Percentiles rank a stretch among this genome's conserved stretches.
Conservation (phyloP, 2,797 vertebrate species). For the Mycteria americana region DNA sequence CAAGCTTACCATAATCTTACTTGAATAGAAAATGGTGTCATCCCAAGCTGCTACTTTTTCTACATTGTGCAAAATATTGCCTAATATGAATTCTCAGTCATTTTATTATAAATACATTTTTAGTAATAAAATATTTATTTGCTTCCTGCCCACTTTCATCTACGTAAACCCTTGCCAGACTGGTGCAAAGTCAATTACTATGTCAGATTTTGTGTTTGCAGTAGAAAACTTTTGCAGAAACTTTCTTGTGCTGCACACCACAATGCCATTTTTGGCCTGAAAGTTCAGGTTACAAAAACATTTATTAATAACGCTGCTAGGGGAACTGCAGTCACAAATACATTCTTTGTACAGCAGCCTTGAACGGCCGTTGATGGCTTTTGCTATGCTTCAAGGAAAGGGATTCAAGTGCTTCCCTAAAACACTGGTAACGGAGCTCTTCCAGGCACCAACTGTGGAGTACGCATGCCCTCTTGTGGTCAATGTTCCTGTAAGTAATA, state of each 20-base stretch:
- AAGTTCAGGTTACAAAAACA: not conserved
- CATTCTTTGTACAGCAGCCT: not conserved
- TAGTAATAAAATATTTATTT: not conserved
- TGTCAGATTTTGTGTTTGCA: not conserved
- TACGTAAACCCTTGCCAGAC: not conserved
- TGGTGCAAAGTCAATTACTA: not conserved
- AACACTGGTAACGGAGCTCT: accelerated
- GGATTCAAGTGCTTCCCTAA: not conserved
- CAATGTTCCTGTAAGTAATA: accelerated
- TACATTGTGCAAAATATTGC: not conserved
- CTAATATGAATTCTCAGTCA: not conserved
- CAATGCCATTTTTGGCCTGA: not conserved
- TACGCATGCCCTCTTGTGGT: constrained; percentile 55
- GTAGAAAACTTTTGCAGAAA: not conserved
- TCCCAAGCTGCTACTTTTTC: not conserved
- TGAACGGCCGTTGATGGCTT: not conserved
- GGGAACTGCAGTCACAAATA: not conserved
- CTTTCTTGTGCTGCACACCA: not conserved
- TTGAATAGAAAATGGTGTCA: not conserved
- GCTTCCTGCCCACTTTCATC: not conserved
- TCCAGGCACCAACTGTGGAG: not conserved
- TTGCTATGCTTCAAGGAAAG: not conserved
- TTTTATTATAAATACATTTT: not conserved
- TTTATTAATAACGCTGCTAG: not conserved
- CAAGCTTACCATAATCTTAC: not conserved